phyloP scores from a whole-genome alignment of 1,140 invertebrate species.

The Agrypnia vestita region DNA sequence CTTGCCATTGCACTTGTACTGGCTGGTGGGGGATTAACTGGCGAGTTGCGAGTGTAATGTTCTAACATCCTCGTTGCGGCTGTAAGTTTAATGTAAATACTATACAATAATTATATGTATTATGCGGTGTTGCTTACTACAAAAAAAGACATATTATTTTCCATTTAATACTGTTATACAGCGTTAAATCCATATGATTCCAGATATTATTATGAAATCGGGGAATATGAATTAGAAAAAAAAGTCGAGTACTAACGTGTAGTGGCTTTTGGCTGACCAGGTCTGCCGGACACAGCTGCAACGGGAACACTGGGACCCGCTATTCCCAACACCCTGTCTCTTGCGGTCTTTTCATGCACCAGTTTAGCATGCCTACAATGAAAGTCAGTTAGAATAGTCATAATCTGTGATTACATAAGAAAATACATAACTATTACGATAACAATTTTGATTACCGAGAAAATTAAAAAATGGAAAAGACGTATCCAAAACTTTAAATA shows the following conservation, averaged over 20 bases:
- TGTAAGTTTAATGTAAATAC: constrained; percentile 58
- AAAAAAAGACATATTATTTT: too few species aligned
- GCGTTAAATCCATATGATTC: background rate
- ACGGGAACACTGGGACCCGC: constrained; percentile 67
- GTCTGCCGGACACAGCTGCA: constrained; percentile 65
- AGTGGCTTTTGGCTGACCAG: constrained; percentile 47
- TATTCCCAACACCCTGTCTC: constrained; percentile 72
- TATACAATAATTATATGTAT: background rate
- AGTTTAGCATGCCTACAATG: constrained; percentile 81
- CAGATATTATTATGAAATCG: too few species aligned
- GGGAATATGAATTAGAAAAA: too few species aligned
- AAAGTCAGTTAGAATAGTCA: too few species aligned
- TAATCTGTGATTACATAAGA: too few species aligned
- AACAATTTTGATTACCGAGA: too few species aligned
- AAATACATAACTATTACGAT: too few species aligned
- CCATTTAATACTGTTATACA: too few species aligned
- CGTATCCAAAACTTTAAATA: too few species aligned
- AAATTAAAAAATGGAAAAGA: too few species aligned
- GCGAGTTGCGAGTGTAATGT: constrained; percentile 67
- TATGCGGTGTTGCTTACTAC: too few species aligned
- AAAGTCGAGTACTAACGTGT: constrained; percentile 43
- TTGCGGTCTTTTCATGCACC: constrained; percentile 78
- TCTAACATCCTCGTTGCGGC: constrained; percentile 68
- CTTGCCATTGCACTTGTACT: constrained; percentile 27
- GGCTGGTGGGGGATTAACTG: constrained; percentile 32